phyloP scores from a whole-genome alignment of 2,113 vertebrate species.

The Python bivittatus region DNA sequence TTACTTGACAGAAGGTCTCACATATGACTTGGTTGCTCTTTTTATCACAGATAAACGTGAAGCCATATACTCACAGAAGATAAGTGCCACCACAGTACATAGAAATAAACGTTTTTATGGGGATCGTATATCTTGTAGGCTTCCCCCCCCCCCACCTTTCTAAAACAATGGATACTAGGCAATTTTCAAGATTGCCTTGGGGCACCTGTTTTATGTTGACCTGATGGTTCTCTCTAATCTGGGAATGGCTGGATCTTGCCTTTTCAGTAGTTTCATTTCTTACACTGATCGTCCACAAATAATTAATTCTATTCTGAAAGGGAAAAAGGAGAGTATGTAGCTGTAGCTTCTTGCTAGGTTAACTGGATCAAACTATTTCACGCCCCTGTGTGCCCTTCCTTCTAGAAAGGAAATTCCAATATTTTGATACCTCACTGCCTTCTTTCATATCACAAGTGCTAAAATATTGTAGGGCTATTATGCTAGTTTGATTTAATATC shows the following conservation, averaged over 20 bases:
- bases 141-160: neutral
- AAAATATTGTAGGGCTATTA: neutral
- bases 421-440: neutral
- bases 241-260: neutral
- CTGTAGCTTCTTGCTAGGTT: neutral
- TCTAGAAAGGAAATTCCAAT: neutral
- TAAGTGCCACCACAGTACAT: too few species aligned
- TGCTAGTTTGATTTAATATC: neutral
- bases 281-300: neutral
- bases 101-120: too few species aligned
- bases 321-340: neutral
- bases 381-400: neutral
- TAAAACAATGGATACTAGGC: neutral
- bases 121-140: neutral
- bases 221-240: neutral
- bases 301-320: neutral
- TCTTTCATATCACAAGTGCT: neutral
- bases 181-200: neutral
- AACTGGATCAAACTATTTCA: neutral
- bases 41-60: neutral
- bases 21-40: neutral
- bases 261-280: neutral
- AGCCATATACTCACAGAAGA: too few species aligned
- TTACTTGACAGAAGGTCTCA: neutral
- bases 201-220: neutral